Conservation (phyloP, 2,797 vertebrate genomes). For the Sebastiscus albofasciatus region DNA sequence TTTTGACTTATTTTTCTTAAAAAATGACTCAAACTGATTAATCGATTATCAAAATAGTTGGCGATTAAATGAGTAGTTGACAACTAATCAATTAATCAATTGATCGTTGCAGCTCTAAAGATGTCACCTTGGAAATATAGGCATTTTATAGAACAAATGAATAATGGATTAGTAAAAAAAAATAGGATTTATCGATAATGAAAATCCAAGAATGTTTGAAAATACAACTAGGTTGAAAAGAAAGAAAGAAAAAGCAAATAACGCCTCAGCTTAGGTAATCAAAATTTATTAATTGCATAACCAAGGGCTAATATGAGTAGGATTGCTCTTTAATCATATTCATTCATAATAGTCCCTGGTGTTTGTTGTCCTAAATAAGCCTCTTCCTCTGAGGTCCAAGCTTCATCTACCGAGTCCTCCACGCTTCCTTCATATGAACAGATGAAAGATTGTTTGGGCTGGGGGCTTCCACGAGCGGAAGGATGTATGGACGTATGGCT, state of each 20-base stretch:
- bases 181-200: not conserved
- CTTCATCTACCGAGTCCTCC: not conserved
- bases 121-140: not conserved
- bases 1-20: too few species aligned
- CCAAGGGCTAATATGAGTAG: not conserved
- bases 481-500: constrained; percentile 56
- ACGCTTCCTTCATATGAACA: constrained; percentile 26
- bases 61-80: too few species aligned
- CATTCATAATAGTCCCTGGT: constrained; percentile 16
- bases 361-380: not conserved
- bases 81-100: too few species aligned
- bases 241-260: not conserved
- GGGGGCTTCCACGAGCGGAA: constrained; percentile 33
- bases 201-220: not conserved
- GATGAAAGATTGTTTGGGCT: constrained; percentile 65
- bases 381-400: not conserved
- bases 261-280: not conserved
- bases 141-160: not conserved
- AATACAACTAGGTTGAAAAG: not conserved
- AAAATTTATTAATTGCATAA: constrained; percentile 14
- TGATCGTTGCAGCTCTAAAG: not conserved
- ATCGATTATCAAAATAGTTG: too few species aligned
- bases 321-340: not conserved
- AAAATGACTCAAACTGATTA: too few species aligned
- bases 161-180: not conserved